Conservation (phyloP, 2,888 invertebrate species). For the Limnephilus rhombicus region DNA sequence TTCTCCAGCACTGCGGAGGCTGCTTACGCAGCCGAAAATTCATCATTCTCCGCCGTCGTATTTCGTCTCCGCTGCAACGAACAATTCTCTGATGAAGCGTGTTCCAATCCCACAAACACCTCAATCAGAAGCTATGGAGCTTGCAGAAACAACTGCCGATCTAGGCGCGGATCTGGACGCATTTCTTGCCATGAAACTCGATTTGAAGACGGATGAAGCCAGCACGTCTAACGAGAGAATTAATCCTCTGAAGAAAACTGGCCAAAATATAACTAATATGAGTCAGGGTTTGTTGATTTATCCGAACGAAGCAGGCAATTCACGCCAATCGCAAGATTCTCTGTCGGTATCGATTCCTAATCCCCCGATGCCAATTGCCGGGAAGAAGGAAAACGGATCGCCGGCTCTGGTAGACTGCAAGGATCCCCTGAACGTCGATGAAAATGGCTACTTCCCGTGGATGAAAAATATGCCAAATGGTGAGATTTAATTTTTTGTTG, state of each 20-base stretch:
- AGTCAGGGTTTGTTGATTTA: constrained; percentile 2
- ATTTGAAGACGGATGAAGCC: neutral
- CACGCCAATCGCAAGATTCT: constrained; percentile 69
- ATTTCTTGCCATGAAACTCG: neutral
- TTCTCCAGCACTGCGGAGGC: constrained; percentile 79
- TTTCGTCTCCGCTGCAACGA: constrained; percentile 57
- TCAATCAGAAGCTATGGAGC: neutral
- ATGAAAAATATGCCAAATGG: constrained; percentile 75
- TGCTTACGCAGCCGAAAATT: constrained; percentile 75
- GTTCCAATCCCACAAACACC: neutral
- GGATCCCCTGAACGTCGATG: constrained; percentile 66
- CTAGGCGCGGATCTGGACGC: neutral
- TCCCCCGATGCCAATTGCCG: constrained; percentile 74
- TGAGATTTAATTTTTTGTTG: neutral
- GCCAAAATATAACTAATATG: neutral
- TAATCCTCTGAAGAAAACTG: neutral
- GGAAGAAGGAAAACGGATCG: constrained; percentile 73
- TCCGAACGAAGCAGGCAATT: constrained; percentile 66
- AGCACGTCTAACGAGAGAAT: neutral
- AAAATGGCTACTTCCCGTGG: constrained; percentile 78
- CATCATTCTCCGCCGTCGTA: constrained; percentile 71
- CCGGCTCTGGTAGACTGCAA: neutral
- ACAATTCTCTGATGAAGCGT: neutral
- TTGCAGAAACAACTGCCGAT: neutral
- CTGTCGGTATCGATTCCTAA: constrained; percentile 72